Percentiles rank a stretch among this genome's conserved stretches.
phyloP scores from a whole-genome alignment of 2,113 vertebrate genomes.

The Melanocharis versteri region DNA sequence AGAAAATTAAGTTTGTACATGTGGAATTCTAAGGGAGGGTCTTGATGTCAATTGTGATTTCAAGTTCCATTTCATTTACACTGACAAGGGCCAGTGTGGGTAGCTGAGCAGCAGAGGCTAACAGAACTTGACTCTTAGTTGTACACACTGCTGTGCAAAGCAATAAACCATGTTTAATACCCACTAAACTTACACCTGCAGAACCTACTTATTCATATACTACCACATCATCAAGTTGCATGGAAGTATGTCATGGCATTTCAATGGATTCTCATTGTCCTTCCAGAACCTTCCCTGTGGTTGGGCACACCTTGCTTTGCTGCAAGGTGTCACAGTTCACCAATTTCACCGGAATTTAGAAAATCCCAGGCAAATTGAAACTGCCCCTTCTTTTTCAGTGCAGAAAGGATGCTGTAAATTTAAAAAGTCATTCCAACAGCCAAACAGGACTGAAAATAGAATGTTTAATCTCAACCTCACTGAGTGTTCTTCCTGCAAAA shows the following conservation, averaged over 20 bases:
- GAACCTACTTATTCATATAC: neutral
- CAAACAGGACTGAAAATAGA: neutral
- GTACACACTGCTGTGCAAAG: neutral
- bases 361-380: neutral
- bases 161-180: neutral
- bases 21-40: neutral
- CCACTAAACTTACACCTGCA: neutral
- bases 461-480: neutral
- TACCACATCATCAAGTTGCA: neutral
- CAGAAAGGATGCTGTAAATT: neutral
- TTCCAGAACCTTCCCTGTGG: neutral
- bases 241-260: neutral
- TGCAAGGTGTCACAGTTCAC: neutral
- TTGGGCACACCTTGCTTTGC: neutral
- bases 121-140: neutral
- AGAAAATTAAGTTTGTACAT: neutral
- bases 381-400: neutral
- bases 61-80: neutral
- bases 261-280: neutral
- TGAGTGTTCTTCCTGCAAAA: neutral
- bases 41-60: neutral
- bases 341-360: neutral
- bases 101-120: neutral
- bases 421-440: neutral
- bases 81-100: neutral